A percentile compares a stretch with the other conserved stretches of the same genome.
phyloP scores from a whole-genome alignment of 2,888 invertebrate species.

The Drosophila paranaensis region DNA sequence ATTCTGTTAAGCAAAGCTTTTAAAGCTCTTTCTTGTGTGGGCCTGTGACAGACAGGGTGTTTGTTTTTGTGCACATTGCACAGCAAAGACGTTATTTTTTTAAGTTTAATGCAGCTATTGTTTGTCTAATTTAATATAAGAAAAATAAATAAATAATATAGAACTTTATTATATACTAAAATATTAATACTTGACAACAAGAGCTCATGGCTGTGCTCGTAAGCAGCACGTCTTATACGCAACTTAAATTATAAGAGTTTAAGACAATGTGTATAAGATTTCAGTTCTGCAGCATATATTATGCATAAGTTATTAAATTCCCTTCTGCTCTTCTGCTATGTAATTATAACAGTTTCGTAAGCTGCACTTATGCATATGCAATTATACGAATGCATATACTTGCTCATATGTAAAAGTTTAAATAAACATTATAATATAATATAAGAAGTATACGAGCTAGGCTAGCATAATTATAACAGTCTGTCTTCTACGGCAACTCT shows the following conservation, averaged over 20 bases:
- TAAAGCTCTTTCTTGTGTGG: slow-evolving; percentile 3
- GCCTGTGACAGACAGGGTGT: not conserved
- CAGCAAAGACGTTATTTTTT: not conserved
- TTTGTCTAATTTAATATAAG: not conserved
- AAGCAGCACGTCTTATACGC: not conserved
- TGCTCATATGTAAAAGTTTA: not conserved
- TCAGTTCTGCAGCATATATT: no score
- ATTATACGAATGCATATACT: not conserved
- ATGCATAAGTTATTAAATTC: no score
- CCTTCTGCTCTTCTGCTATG: no score
- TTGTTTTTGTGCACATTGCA: not conserved
- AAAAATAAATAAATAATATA: not conserved
- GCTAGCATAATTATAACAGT: no score
- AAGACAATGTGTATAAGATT: not conserved
- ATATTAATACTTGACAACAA: no score
- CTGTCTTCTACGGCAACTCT: not conserved
- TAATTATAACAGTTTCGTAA: not conserved
- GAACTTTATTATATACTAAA: no score
- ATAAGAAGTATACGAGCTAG: no score
- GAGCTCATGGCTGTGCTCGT: no score
- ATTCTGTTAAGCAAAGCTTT: slow-evolving; percentile 14
- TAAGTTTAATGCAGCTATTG: not conserved
- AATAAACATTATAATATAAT: not conserved
- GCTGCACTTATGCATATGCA: not conserved
- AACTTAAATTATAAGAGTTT: not conserved